Evolutionary conservation across 2,113 vertebrate genomes (phyloP).

Genomic region (Excalfactoria chinensis): DNA sequence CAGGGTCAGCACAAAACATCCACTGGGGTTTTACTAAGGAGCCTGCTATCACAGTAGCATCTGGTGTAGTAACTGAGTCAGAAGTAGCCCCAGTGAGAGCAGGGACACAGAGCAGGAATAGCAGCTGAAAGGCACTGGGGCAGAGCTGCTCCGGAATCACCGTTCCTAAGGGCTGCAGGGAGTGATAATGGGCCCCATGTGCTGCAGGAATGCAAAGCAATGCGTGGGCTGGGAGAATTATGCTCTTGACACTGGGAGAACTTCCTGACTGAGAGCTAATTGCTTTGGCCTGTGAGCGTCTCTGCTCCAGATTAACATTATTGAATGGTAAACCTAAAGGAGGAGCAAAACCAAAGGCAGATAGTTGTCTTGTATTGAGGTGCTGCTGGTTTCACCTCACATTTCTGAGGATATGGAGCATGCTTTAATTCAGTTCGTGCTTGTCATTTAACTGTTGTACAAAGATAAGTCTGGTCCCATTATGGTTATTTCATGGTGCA

Average conservation of each 20-base stretch:
- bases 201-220: slow-evolving; percentile 51
- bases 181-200: slow-evolving; percentile 39
- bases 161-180: not conserved
- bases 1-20: not conserved
- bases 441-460: not conserved
- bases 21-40: not conserved
- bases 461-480: not conserved
- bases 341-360: not conserved
- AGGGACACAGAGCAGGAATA: not conserved
- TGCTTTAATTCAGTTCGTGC: not conserved
- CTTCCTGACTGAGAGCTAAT: slow-evolving; percentile 52
- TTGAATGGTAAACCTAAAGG: not conserved
- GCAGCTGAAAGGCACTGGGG: not conserved
- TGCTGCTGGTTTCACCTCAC: not conserved
- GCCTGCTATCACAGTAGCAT: not conserved
- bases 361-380: rapidly evolving
- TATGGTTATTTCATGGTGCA: not conserved
- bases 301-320: slow-evolving; percentile 24
- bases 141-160: not conserved
- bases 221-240: slow-evolving; percentile 60
- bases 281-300: slow-evolving; percentile 38
- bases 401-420: not conserved
- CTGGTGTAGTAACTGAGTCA: not conserved
- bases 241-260: slow-evolving; percentile 1
- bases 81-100: not conserved